Evolutionary conservation across 2,888 invertebrate species (phyloP).

Genomic region (Galerucella pusilla): DNA sequence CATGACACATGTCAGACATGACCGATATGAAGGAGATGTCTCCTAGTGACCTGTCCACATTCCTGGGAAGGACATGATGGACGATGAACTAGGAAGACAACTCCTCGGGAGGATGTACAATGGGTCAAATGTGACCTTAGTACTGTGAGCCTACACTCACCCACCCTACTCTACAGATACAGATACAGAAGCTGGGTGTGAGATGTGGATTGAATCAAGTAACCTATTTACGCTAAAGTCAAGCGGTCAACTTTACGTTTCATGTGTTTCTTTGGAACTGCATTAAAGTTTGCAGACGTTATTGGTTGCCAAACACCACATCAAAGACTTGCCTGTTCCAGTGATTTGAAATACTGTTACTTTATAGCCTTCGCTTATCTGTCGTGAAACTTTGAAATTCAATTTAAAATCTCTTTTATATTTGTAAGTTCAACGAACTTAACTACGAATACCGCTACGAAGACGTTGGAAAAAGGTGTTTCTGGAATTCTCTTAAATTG

Average conservation of each 20-base stretch:
- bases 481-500: neutral
- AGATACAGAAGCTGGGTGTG: too few relatives aligned
- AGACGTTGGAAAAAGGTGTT: neutral
- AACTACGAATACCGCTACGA: neutral
- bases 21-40: too few relatives aligned
- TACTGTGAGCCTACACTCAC: too few relatives aligned
- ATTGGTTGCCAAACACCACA: neutral
- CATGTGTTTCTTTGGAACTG: neutral
- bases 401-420: neutral
- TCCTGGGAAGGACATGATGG: too few relatives aligned
- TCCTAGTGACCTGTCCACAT: too few relatives aligned
- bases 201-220: neutral
- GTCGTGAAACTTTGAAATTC: neutral
- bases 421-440: neutral
- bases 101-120: too few relatives aligned
- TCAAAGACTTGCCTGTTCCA: neutral
- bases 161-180: too few relatives aligned
- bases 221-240: neutral
- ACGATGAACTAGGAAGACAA: too few relatives aligned
- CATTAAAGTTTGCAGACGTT: neutral
- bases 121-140: too few relatives aligned
- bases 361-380: neutral
- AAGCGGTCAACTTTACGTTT: neutral
- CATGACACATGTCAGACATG: too few relatives aligned
- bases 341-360: too few relatives aligned